phyloP scores from a whole-genome alignment of 2,888 invertebrate species.

The Anoncus sp. region DNA sequence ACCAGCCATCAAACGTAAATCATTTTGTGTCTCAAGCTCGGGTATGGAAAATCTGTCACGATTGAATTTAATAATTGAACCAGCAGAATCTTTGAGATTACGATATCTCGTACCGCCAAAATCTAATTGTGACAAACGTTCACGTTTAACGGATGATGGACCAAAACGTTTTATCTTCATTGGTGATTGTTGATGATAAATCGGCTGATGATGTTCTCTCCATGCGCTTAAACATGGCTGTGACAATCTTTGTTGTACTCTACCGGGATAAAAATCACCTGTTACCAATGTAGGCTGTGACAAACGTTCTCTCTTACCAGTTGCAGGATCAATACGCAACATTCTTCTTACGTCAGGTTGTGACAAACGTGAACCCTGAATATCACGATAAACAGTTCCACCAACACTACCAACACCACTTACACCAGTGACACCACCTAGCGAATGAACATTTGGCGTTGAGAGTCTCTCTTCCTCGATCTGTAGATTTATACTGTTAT shows the following conservation, averaged over 20 bases:
- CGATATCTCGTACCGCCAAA: conserved; percentile 75
- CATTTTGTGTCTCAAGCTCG: conserved; percentile 79
- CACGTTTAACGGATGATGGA: conserved; percentile 71
- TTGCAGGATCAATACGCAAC: conserved; percentile 68
- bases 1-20: conserved; percentile 77
- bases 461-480: conserved; percentile 75
- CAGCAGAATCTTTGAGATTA: conserved; percentile 66
- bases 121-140: conserved; percentile 76
- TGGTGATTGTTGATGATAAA: conserved; percentile 74
- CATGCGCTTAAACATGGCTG: conserved; percentile 76
- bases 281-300: conserved; percentile 79
- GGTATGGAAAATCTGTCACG: conserved; percentile 80
- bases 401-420: background rate
- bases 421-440: conserved; percentile 12
- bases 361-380: conserved; percentile 66
- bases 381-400: conserved; percentile 43
- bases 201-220: conserved; percentile 54
- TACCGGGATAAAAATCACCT: conserved; percentile 77
- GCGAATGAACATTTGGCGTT: conserved; percentile 71
- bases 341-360: conserved; percentile 73
- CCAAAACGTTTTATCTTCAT: conserved; percentile 76
- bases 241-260: conserved; percentile 77
- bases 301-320: conserved; percentile 75
- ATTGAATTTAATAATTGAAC: conserved; percentile 73
- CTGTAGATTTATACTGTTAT: conserved; percentile 74